phyloP scores from a whole-genome alignment of 2,888 invertebrate genomes.

The Neoascia interrupta region DNA sequence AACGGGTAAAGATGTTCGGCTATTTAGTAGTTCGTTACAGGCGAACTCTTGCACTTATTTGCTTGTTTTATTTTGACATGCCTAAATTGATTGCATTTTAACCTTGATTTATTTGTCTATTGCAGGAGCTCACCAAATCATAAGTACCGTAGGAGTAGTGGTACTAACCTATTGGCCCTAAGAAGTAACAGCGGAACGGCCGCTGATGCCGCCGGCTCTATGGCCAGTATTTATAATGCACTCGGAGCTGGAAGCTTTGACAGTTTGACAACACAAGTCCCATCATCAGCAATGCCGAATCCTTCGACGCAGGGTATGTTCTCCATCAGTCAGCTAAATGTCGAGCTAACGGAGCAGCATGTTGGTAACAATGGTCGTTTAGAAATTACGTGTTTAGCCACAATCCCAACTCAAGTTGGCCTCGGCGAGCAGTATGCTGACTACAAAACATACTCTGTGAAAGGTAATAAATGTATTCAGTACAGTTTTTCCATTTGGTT shows the following conservation, averaged over 20 bases:
- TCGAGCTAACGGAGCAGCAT: slow-evolving; percentile 86
- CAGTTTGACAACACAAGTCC: slow-evolving; percentile 40
- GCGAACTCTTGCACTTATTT: no score
- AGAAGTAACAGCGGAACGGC: slow-evolving; percentile 75
- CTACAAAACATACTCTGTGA: slow-evolving; percentile 85
- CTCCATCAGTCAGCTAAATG: slow-evolving; percentile 86
- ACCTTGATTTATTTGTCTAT: slow-evolving; percentile 33
- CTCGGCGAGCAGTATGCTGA: slow-evolving; percentile 88
- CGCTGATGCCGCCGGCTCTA: slow-evolving; percentile 75
- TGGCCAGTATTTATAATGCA: slow-evolving; percentile 62
- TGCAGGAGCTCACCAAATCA: slow-evolving; percentile 77
- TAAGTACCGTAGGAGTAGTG: slow-evolving; percentile 76
- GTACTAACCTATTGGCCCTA: slow-evolving; percentile 36
- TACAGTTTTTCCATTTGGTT: no score
- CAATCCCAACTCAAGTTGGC: slow-evolving; percentile 88
- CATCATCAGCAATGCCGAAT: slow-evolving; percentile 70
- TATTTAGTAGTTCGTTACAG: no score
- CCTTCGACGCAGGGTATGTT: slow-evolving; percentile 77
- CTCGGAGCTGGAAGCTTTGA: slow-evolving; percentile 37
- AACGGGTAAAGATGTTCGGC: no score
- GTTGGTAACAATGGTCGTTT: slow-evolving; percentile 86
- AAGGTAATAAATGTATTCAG: no score
- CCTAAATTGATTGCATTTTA: no score
- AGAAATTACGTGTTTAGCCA: slow-evolving; percentile 87
- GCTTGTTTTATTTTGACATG: no score